Percentiles rank a stretch among this genome's conserved stretches.
Conservation (phyloP, 2,797 vertebrate species). For the Botia almorhae region DNA sequence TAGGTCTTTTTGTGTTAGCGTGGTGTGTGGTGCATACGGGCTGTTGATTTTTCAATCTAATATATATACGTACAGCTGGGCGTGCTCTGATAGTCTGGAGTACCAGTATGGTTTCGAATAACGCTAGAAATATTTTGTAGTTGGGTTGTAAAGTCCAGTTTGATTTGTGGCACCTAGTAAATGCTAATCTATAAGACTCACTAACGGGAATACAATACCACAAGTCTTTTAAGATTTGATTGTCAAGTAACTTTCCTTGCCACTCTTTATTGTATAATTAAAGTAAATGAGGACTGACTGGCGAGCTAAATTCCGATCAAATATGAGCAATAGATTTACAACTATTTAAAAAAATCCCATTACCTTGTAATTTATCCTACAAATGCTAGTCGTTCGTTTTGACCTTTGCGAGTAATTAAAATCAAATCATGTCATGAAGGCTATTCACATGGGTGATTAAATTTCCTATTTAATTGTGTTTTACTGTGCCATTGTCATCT, state of each 20-base stretch:
- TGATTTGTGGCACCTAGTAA: slow-evolving; percentile 15
- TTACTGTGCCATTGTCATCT: slow-evolving; percentile 6
- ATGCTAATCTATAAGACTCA: background rate
- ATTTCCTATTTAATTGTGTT: slow-evolving; percentile 15
- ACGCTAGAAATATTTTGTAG: slow-evolving; percentile 9
- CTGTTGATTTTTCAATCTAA: slow-evolving; percentile 55
- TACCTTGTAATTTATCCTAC: background rate
- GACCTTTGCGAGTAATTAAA: background rate
- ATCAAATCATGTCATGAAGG: background rate
- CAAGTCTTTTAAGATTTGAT: background rate
- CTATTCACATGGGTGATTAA: slow-evolving; percentile 7
- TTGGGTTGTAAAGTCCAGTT: background rate
- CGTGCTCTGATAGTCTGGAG: slow-evolving; percentile 48
- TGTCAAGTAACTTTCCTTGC: background rate
- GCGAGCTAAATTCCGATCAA: background rate
- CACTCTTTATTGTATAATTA: background rate
- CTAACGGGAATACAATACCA: background rate
- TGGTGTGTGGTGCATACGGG: slow-evolving; percentile 52
- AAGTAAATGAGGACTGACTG: background rate
- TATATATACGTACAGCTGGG: slow-evolving; percentile 44
- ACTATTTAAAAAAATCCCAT: background rate
- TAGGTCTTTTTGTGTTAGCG: slow-evolving; percentile 58
- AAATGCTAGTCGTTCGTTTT: background rate
- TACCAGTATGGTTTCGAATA: slow-evolving; percentile 30
- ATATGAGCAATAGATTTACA: background rate